Evolutionary conservation across 2,888 invertebrate genomes (phyloP).

Genomic region (Lepas anatifera): DNA sequence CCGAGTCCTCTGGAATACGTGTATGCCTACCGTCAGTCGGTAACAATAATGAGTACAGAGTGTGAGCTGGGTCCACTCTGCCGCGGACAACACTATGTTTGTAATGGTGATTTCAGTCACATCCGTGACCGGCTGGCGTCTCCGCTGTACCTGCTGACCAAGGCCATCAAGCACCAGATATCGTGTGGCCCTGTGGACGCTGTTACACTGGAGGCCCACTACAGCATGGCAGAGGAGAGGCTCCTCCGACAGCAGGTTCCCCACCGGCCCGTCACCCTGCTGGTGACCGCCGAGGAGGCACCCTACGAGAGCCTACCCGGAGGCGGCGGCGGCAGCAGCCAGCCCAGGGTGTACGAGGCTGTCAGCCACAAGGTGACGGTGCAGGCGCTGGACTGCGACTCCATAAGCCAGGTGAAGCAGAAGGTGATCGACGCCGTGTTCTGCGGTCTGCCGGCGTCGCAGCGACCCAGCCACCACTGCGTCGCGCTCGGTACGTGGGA

Average conservation of each 20-base stretch:
- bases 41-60: no score
- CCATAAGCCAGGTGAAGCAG: conserved; percentile 94
- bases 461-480: conserved; percentile 86
- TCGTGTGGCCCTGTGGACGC: conserved; percentile 98
- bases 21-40: no score
- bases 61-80: not conserved
- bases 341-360: conserved; percentile 47
- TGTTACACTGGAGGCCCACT: conserved; percentile 91
- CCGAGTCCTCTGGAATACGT: no score
- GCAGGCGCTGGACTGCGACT: conserved; percentile 95
- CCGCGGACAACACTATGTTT: no score
- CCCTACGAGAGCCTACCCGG: not conserved
- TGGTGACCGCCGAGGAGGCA: not conserved
- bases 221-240: conserved; percentile 94
- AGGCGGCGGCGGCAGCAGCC: not conserved
- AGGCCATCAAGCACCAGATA: conserved; percentile 97
- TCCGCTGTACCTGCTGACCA: conserved; percentile 75
- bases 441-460: conserved; percentile 90
- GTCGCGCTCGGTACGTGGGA: conserved; percentile 62
- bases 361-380: conserved; percentile 90
- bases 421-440: conserved; percentile 94
- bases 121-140: conserved; percentile 32
- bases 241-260: conserved; percentile 83
- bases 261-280: conserved; percentile 51
- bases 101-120: not conserved